phyloP scores from a whole-genome alignment of 2,797 vertebrate species.

The Hippopotamyrus pictus region DNA sequence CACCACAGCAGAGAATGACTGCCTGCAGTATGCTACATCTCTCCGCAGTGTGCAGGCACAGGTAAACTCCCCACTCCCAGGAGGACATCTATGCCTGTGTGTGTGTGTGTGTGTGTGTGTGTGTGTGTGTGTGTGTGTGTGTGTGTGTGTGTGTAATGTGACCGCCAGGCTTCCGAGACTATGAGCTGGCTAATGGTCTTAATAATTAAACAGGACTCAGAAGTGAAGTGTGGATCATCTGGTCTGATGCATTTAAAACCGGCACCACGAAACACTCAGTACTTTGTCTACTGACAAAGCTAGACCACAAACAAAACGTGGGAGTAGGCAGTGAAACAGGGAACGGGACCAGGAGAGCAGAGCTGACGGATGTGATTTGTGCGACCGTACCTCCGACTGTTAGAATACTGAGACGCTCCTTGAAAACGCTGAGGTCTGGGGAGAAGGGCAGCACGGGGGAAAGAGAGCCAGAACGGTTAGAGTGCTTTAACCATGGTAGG shows the following conservation, averaged over 20 bases:
- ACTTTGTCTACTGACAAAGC: neutral
- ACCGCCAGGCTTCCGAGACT: neutral
- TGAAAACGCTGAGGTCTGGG: constrained; percentile 82
- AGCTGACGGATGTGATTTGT: neutral
- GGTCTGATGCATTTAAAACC: neutral
- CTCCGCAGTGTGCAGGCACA: neutral
- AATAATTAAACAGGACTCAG: neutral
- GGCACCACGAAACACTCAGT: neutral
- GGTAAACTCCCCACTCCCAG: neutral
- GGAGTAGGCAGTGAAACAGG: neutral
- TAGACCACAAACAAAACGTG: neutral
- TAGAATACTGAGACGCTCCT: constrained; percentile 87
- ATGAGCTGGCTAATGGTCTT: neutral
- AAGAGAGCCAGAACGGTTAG: constrained; percentile 53
- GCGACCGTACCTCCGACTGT: constrained; percentile 87
- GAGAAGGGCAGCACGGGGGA: constrained; percentile 48
- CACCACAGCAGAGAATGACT: neutral
- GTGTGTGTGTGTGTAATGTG: neutral
- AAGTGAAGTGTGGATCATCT: neutral
- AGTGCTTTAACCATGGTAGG: constrained; percentile 21
- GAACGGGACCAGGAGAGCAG: neutral
- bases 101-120: neutral
- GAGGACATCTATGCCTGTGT: neutral
- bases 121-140: neutral
- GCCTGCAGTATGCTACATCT: neutral